These are phyloP conservation scores for Dendropsophus ebraccatus DNA, from an alignment of 2,113 vertebrate genomes.

Conservation along the genomic window DNA sequence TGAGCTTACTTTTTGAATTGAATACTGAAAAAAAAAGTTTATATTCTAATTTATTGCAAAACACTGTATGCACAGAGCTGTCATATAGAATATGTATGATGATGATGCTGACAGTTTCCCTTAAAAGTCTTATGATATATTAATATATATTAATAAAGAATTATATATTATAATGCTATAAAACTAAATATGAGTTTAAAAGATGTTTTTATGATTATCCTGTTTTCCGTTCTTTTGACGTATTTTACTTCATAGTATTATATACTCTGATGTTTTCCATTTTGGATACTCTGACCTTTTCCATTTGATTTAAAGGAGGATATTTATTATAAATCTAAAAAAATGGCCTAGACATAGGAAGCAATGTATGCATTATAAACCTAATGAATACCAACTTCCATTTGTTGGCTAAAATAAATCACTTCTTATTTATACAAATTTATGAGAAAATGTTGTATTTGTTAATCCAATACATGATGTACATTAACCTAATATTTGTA, in stretches of 20 bases:
- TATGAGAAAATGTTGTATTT: not conserved
- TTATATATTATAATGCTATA: too few species aligned
- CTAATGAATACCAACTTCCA: not conserved
- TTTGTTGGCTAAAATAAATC: constrained; percentile 6
- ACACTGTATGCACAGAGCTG: too few species aligned
- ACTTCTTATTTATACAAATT: not conserved
- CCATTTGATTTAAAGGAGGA: not conserved
- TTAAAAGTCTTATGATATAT: too few species aligned
- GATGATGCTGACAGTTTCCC: too few species aligned
- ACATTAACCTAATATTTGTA: constrained; percentile 12
- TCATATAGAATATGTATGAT: too few species aligned
- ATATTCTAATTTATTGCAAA: too few species aligned
- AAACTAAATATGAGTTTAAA: not conserved
- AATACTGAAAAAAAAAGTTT: too few species aligned
- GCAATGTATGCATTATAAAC: not conserved
- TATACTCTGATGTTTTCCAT: not conserved
- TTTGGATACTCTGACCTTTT: not conserved
- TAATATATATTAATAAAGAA: too few species aligned
- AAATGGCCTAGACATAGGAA: not conserved
- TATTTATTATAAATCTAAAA: not conserved
- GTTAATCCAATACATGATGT: not conserved
- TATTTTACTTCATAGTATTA: not conserved
- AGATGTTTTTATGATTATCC: not conserved
- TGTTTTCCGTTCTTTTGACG: not conserved
- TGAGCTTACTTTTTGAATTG: too few species aligned